Conservation (phyloP, 2,888 invertebrate species). For the Choreutis nemorana region DNA sequence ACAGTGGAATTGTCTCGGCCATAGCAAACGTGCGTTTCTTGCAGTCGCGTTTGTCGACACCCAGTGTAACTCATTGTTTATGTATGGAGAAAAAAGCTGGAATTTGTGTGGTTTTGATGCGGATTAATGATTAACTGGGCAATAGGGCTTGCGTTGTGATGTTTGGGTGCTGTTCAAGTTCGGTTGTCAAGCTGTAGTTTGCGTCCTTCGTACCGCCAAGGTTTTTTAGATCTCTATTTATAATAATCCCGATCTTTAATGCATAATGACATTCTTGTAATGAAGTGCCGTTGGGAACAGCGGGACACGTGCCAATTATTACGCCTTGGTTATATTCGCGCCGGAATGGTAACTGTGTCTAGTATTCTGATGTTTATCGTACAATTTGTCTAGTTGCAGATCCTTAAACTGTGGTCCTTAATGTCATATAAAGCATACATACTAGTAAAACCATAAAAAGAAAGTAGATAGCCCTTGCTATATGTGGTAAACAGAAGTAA, state of each 20-base stretch:
- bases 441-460: too few relatives aligned
- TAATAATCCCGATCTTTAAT: slow-evolving; percentile 59
- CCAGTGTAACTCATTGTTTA: slow-evolving; percentile 65
- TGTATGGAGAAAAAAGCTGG: slow-evolving; percentile 62
- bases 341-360: too few relatives aligned
- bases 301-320: slow-evolving; percentile 63
- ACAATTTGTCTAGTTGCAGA: too few relatives aligned
- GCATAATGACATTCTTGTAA: slow-evolving; percentile 61
- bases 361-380: too few relatives aligned
- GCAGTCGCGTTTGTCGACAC: slow-evolving; percentile 59
- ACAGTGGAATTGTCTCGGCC: slow-evolving; percentile 49
- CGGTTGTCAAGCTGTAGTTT: slow-evolving; percentile 26
- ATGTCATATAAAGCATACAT: too few relatives aligned
- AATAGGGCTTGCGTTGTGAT: slow-evolving; percentile 23
- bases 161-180: slow-evolving; percentile 22
- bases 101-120: slow-evolving; percentile 52
- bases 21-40: slow-evolving; percentile 61
- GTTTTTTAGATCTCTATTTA: slow-evolving; percentile 58
- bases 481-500: too few relatives aligned
- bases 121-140: slow-evolving; percentile 36
- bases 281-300: slow-evolving; percentile 55
- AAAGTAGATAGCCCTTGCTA: too few relatives aligned
- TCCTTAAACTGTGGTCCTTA: too few relatives aligned
- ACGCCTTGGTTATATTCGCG: too few relatives aligned
- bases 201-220: slow-evolving; percentile 42